Conservation (phyloP, 2,888 invertebrate genomes). For the Trachelus iudaicus region DNA sequence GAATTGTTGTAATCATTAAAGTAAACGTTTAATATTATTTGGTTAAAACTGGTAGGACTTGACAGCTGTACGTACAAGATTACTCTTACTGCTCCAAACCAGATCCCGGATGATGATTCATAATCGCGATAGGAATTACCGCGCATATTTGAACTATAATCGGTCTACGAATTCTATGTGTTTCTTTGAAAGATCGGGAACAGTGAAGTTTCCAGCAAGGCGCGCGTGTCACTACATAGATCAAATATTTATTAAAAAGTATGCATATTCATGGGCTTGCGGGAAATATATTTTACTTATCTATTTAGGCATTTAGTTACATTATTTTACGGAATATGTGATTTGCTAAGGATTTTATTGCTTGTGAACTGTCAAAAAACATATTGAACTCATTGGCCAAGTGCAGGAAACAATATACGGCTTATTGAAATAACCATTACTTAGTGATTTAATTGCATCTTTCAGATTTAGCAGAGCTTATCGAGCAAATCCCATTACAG, state of each 20-base stretch:
- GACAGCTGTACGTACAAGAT: not conserved
- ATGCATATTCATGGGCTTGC: too few species aligned
- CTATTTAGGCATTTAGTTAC: too few species aligned
- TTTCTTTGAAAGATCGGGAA: too few species aligned
- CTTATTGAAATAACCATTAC: not conserved
- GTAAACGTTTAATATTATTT: not conserved
- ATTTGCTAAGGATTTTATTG: too few species aligned
- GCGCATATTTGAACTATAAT: not conserved
- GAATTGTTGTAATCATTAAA: not conserved
- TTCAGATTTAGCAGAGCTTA: conserved; percentile 46
- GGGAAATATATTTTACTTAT: too few species aligned
- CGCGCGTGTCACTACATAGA: too few species aligned
- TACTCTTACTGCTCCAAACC: not conserved
- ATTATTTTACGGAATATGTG: too few species aligned
- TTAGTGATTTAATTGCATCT: not conserved
- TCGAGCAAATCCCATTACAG: conserved; percentile 37
- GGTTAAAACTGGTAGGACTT: not conserved
- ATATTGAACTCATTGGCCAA: too few species aligned
- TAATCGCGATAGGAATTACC: not conserved
- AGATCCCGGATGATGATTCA: not conserved
- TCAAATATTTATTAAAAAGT: too few species aligned
- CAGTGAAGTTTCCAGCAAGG: too few species aligned
- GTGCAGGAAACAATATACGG: not conserved
- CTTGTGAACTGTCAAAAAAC: too few species aligned
- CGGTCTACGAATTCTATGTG: too few species aligned